Evolutionary conservation across 2,113 vertebrate genomes (phyloP), one percentile per base, ranked within the genome.

Genomic region (Triplophysa dalaica): DNA sequence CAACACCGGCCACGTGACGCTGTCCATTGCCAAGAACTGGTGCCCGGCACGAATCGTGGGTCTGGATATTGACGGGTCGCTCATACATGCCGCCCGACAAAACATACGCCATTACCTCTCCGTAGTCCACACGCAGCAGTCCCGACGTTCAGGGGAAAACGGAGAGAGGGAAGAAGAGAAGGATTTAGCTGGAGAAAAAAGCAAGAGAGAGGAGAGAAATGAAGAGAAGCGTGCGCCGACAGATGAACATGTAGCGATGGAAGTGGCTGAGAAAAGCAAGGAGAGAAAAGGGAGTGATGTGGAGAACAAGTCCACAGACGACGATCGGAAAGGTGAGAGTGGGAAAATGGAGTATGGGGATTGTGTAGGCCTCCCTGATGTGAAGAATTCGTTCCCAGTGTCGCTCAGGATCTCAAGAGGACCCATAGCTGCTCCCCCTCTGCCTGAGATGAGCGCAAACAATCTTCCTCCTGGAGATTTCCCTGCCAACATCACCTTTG

Each of bases 91-190:
- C 0, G 96, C 96, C 1, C 91, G 94, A 10, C 95, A 97, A 84
- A 98, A 97, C 82, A 94, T 97, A 83, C 92, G 96, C 16, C 95
- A 98, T 85, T 98, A 96, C 84, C 89, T 97, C 58, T 97, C 96
- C 0, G 94, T 95, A 83, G 81, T 94, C 85, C 89, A 92, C 68
- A 87, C 90, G 24, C 86, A 90, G 77, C 86, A 91, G 86, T 86
- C 92, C 84, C 77, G 81, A 63, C 50, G 83, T 81, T 84, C 66
- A 81, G 86, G 5, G 48, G 21, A 41, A 16, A 62, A 52, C 7
- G 43, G 52, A 21, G 74, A 29, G 41, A 21, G 33, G 8, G 4
- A 56, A 70, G 82, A 83, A 43, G 81, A 81, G 70, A 77, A 54
- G 61, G 54, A 60, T 73, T 14, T 77, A 64, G 41, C 74, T 17